Base-by-base conservation (phyloP, 2,113 vertebrate species). In the Echinops telfairi region DNA sequence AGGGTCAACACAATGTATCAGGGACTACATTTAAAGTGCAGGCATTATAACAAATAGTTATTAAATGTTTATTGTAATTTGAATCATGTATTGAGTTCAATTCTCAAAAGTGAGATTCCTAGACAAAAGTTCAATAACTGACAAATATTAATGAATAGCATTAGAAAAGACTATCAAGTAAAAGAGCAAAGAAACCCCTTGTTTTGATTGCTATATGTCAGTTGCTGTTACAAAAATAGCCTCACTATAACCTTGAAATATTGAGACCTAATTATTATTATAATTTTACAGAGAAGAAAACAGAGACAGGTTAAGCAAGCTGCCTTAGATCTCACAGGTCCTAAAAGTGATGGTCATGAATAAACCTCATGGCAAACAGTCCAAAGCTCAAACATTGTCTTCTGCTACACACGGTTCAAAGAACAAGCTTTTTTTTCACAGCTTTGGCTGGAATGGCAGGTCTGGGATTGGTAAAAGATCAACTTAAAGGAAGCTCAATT, bases 381-480 rank as follows among this genome's bases (percentile, higher is more conserved):
- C 90, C 38, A 79, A 92, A 92, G 25, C 57, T 43, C 53, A 86
- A 77, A 66, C 20, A 92, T 47, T 86, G 11, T 62, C 16, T 83
- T 31, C 27, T 91, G 6, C 53, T 91, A 25, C n/a, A 86, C 16
- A 88, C 38, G 86, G 17, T 92, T 83, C 43, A 78, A 91, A 93
- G 9, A 6, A 84, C 86, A 87, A n/a, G 20, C 1, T 83, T 94
- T 58, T 91, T 91, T n/a, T 53, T 53, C 25, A 64, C 53, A 89
- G 4, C 17, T 77, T 94, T 95, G 14, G 6, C 71, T 92, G 20
- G n/a, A 87, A 78, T 77, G 20, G 27, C 16, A 73, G 15, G n/a
- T 81, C 16, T 95, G 11, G 43, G 25, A 89, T 95, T 92, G 75
- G 66, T 94, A 43, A 86, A 92, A 94, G 58, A 81, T 87, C 23